Conservation (phyloP, 1,140 invertebrate species). For the Neodiprion virginianus region DNA sequence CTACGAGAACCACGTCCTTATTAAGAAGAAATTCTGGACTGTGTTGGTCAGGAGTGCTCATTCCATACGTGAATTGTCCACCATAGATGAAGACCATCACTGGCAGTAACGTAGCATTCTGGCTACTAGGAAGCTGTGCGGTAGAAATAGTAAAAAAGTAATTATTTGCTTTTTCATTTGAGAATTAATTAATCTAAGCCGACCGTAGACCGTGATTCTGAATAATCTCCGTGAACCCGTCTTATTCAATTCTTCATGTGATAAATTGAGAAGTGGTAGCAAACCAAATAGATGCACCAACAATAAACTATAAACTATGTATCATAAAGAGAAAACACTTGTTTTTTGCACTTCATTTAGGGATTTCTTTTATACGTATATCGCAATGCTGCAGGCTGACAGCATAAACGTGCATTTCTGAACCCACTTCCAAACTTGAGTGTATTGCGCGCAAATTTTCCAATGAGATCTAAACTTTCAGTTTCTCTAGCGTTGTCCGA, state of each 20-base stretch:
- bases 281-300: too few relatives aligned
- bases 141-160: background rate
- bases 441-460: too few relatives aligned
- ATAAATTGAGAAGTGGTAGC: background rate
- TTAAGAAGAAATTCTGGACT: conserved; percentile 42
- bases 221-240: background rate
- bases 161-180: too few relatives aligned
- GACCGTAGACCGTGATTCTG: background rate
- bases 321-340: too few relatives aligned
- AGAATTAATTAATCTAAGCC: background rate
- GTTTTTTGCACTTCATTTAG: too few relatives aligned
- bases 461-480: too few relatives aligned
- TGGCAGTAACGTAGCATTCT: conserved; percentile 5
- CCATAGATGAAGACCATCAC: conserved; percentile 30
- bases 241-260: background rate
- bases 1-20: conserved; percentile 17
- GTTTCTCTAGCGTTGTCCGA: too few relatives aligned
- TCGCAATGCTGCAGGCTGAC: too few relatives aligned
- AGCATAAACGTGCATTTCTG: too few relatives aligned
- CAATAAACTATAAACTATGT: too few relatives aligned
- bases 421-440: too few relatives aligned
- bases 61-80: conserved; percentile 14
- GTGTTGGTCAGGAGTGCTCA: conserved; percentile 27
- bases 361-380: too few relatives aligned
- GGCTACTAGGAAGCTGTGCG: background rate